Conservation (phyloP, 1,140 invertebrate genomes). For the Meloidogyne exigua region DNA sequence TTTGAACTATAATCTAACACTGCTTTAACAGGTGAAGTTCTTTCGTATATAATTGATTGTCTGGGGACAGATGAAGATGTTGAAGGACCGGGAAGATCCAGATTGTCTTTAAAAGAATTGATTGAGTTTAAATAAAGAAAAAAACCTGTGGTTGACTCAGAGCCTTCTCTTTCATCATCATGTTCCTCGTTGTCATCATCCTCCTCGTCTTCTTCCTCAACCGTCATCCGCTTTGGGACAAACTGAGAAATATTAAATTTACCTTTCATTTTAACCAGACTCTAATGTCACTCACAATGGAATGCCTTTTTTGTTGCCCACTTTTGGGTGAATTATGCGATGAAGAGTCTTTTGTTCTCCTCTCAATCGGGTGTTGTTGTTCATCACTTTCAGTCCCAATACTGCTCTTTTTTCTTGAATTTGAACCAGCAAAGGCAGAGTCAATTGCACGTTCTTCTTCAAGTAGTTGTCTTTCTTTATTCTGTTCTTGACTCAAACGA, state of each 20-base stretch:
- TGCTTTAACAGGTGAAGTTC: conserved; percentile 1
- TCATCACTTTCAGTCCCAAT: not conserved
- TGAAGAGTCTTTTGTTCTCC: conserved; percentile 15
- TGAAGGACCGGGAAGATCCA: not conserved
- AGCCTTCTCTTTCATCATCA: conserved; percentile 11
- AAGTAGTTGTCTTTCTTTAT: conserved; percentile 49
- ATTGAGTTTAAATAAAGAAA: not conserved
- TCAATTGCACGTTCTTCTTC: conserved; percentile 37
- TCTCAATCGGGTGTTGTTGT: not conserved
- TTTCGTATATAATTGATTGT: not conserved
- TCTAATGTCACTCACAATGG: conserved; percentile 35
- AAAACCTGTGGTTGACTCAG: conserved; percentile 1
- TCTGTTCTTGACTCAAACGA: conserved; percentile 70
- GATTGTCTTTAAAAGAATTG: not conserved
- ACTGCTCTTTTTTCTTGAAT: not conserved
- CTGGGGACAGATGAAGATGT: conserved; percentile 5
- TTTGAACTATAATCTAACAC: not conserved
- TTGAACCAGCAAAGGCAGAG: not conserved
- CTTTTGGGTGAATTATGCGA: conserved; percentile 26
- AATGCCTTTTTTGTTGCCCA: conserved; percentile 30
- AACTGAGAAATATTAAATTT: not conserved
- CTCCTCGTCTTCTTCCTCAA: conserved; percentile 9
- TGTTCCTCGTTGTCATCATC: conserved; percentile 7
- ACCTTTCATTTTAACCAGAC: not conserved
- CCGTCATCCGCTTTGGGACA: conserved; percentile 8